phyloP scores from a whole-genome alignment of 2,797 vertebrate genomes.

The Pyrrhura leucotis region DNA sequence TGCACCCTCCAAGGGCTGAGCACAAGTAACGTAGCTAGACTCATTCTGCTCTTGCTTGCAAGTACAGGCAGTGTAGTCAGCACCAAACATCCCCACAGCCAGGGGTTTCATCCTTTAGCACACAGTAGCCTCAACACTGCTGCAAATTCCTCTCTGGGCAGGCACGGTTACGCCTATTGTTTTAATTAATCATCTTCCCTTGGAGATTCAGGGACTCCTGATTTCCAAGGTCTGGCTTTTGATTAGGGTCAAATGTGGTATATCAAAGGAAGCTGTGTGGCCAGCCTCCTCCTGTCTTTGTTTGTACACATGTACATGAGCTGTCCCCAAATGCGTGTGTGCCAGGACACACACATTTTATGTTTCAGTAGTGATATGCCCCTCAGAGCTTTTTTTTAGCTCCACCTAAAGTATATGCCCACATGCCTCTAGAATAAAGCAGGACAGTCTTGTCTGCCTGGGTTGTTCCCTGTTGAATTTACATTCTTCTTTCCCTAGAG shows the following conservation, averaged over 20 bases:
- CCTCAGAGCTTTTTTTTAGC: not conserved
- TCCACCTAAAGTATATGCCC: not conserved
- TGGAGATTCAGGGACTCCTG: rapidly evolving
- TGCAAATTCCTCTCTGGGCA: not conserved
- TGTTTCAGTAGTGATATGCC: not conserved
- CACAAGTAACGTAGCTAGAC: not conserved
- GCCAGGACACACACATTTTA: not conserved
- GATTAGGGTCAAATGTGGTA: not conserved
- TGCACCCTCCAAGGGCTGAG: not conserved
- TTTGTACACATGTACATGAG: not conserved
- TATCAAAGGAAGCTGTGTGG: not conserved
- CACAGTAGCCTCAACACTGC: not conserved
- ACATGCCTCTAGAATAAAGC: not conserved
- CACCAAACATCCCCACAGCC: not conserved
- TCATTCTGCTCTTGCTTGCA: not conserved
- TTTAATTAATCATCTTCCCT: not conserved
- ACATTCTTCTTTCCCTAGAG: not conserved
- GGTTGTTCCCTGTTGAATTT: not conserved
- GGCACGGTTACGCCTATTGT: not conserved
- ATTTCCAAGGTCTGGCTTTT: not conserved
- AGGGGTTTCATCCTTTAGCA: not conserved
- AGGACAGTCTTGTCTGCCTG: not conserved
- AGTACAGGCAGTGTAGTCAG: not conserved
- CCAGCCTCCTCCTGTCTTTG: not conserved
- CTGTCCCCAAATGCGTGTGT: not conserved